Evolutionary conservation across 2,888 invertebrate species (phyloP).

Genomic region (Andrena flavipes): DNA sequence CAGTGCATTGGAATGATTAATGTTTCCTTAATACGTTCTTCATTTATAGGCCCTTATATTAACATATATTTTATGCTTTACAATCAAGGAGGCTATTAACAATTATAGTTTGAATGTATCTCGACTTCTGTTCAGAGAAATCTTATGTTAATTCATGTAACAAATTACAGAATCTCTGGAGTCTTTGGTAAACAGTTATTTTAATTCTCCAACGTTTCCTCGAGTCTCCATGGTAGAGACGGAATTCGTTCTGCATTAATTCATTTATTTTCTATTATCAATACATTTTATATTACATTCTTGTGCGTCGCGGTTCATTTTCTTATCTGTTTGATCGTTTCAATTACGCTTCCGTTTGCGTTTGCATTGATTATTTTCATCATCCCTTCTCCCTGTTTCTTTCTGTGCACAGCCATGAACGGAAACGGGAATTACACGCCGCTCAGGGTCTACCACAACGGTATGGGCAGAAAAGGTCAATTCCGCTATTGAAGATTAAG

Average conservation of each 20-base stretch:
- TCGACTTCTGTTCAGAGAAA: not conserved
- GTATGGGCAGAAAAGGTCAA: constrained; percentile 92
- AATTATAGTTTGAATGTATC: no score
- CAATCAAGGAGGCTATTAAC: not conserved
- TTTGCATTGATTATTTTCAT: constrained; percentile 10
- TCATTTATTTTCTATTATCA: constrained; percentile 3
- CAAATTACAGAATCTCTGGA: constrained; percentile 1
- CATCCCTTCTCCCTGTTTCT: constrained; percentile 28
- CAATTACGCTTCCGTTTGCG: not conserved
- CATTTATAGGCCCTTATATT: not conserved
- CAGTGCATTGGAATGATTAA: not conserved
- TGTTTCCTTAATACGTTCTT: not conserved
- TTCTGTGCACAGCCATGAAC: constrained; percentile 87
- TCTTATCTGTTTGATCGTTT: not conserved
- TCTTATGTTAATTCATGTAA: not conserved
- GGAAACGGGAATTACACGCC: constrained; percentile 91
- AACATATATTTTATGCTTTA: not conserved
- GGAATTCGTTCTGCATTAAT: constrained; percentile 5
- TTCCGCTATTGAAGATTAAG: constrained; percentile 89
- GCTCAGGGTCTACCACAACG: constrained; percentile 92
- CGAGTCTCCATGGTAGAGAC: not conserved
- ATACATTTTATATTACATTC: constrained; percentile 3
- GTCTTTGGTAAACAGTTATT: not conserved
- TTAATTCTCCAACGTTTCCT: constrained; percentile 2
- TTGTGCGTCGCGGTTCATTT: constrained; percentile 1